Evolutionary conservation across 2,797 vertebrate species (phyloP), one percentile per base, ranked within the genome.

Genomic region (Anniella stebbinsi): DNA sequence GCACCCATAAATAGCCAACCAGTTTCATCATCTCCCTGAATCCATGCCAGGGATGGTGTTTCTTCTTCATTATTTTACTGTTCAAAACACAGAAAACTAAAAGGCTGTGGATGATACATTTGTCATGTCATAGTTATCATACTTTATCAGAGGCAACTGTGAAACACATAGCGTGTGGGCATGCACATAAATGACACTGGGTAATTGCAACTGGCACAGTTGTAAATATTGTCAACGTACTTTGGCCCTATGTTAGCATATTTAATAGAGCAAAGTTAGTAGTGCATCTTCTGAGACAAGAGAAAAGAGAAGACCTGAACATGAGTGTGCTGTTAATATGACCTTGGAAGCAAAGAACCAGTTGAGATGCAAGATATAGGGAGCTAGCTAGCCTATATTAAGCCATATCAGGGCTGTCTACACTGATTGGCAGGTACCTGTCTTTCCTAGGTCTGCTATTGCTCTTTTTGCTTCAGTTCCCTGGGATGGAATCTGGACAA

Each of bases 131-230:
- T 36, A 1, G 36, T 87, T 76, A 23, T 66, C 91, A 87, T 9
- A 25, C 2, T 72, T 57, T 30, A 87, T 85, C 45, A 33, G 54
- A 67, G 23, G 36, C 75, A 81, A 69, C 60, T 76, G 45, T 63
- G 7, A 1, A 13, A n/a, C 28, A 51, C 21, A 36, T 18, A 78
- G 80, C 30, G 11, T 60, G 57, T 88, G 9, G 85, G 7, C 2
- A 4, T 0, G 0, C 3, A 4, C 15, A 33, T 0, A 60, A 21
- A 91, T 41, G 30, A n/a, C 38, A 30, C 57, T 72, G 54, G 54
- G 21, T 92, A 93, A 86, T 84, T 67, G 85, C 67, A 92, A n/a
- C 41, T 51, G 28, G 66, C 73, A 51, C 69, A 73, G 15, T 25
- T 48, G 25, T 45, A 66, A 77, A 45, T 33, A 21, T 36, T 87